phyloP scores from a whole-genome alignment of 2,113 vertebrate genomes.

The Strix uralensis region DNA sequence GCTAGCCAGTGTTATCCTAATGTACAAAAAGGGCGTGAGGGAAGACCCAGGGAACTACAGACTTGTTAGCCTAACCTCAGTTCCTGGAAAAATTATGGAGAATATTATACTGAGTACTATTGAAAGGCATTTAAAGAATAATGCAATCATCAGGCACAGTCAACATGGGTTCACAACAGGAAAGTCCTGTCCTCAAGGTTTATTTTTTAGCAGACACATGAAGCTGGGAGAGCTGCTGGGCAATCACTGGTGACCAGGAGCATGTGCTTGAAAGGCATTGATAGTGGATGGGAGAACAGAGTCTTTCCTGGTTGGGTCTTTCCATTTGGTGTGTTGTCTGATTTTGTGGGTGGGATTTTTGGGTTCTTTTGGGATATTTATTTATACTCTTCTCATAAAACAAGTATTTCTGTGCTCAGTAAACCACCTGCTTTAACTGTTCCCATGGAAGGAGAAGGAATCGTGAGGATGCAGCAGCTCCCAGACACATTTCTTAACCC shows the following conservation, averaged over 20 bases:
- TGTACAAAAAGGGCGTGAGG: too few relatives aligned
- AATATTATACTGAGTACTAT: not conserved
- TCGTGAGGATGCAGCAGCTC: not conserved
- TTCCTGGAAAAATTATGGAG: too few relatives aligned
- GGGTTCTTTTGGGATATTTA: not conserved
- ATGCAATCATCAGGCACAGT: not conserved
- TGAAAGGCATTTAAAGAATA: not conserved
- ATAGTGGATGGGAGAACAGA: not conserved
- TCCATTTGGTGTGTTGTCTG: not conserved
- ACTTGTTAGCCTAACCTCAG: too few relatives aligned
- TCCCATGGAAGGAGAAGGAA: not conserved
- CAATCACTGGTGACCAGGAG: not conserved
- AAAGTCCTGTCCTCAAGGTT: not conserved
- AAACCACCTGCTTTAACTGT: not conserved
- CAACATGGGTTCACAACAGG: not conserved
- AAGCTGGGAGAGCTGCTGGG: not conserved
- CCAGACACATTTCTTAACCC: rapidly evolving
- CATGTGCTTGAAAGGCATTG: not conserved
- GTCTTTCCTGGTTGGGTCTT: not conserved
- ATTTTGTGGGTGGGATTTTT: not conserved
- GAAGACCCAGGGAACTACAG: too few relatives aligned
- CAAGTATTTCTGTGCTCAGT: not conserved
- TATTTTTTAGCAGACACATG: rapidly evolving
- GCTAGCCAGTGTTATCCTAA: not conserved
- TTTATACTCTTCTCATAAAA: not conserved